phyloP scores from a whole-genome alignment of 2,888 invertebrate genomes.

The Helobdella robusta region DNA sequence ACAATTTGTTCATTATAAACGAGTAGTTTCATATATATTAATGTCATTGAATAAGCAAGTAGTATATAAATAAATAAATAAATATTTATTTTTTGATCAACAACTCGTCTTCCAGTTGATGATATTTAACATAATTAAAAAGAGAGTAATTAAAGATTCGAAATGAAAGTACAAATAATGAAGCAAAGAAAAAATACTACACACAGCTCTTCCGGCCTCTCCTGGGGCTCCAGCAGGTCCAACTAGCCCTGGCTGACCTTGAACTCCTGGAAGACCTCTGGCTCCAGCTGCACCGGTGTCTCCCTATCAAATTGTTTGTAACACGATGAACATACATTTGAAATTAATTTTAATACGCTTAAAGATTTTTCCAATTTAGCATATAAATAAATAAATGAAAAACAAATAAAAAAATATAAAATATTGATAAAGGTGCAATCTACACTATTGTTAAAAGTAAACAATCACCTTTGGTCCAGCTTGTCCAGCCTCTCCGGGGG shows the following conservation, averaged over 20 bases:
- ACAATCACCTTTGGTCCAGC: conserved; percentile 17
- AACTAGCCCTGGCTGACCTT: conserved; percentile 22
- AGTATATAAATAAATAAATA: background rate
- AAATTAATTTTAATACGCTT: background rate
- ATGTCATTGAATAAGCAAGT: background rate
- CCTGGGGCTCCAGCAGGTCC: conserved; percentile 29
- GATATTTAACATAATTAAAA: background rate
- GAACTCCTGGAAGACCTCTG: conserved; percentile 28
- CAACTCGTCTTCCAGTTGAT: too few relatives aligned
- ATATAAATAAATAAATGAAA: background rate
- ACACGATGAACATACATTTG: background rate
- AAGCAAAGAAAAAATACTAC: background rate
- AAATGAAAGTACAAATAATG: background rate
- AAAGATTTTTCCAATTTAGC: background rate
- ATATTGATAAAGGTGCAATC: background rate
- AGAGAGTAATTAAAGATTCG: background rate
- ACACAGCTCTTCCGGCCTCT: conserved; percentile 28
- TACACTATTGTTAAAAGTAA: background rate
- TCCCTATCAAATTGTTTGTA: conserved; percentile 16
- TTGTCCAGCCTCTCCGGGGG: conserved; percentile 25
- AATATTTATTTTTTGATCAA: too few relatives aligned
- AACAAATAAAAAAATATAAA: background rate
- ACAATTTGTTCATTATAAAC: background rate
- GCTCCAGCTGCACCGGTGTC: conserved; percentile 30
- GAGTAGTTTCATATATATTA: background rate